A percentile compares a stretch with the other conserved stretches of the same genome.
phyloP scores from a whole-genome alignment of 2,888 invertebrate species.

The Diarsia brunnea region DNA sequence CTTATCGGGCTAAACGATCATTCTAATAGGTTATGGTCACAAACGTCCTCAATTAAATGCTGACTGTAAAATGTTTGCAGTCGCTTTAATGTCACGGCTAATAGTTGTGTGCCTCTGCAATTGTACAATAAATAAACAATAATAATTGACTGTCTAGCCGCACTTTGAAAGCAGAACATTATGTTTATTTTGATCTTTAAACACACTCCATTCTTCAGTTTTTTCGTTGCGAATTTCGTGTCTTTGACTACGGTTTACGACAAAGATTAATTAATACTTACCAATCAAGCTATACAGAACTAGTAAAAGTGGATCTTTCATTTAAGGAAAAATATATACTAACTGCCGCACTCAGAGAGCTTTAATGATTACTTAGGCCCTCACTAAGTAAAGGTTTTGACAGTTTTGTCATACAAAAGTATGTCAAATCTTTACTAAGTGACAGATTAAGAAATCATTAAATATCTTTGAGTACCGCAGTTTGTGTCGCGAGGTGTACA shows the following conservation, averaged over 20 bases:
- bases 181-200: constrained; percentile 9
- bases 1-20: background rate
- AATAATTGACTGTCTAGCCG: constrained; percentile 29
- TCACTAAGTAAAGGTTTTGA: no score
- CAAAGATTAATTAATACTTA: background rate
- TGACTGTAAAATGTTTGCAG: constrained; percentile 31
- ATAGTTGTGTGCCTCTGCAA: constrained; percentile 24
- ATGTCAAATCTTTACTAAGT: no score
- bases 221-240: background rate
- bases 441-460: no score
- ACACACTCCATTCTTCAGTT: background rate
- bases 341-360: no score
- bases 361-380: no score
- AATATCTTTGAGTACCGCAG: no score
- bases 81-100: constrained; percentile 52
- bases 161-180: constrained; percentile 11
- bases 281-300: no score
- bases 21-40: constrained; percentile 16
- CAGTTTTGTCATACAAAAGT: no score
- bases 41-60: constrained; percentile 13
- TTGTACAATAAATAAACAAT: constrained; percentile 32
- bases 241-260: background rate
- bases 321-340: no score
- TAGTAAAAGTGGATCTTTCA: no score
- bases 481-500: no score